Conservation (phyloP, 2,797 vertebrate species). For the Cyclopterus lumpus region DNA sequence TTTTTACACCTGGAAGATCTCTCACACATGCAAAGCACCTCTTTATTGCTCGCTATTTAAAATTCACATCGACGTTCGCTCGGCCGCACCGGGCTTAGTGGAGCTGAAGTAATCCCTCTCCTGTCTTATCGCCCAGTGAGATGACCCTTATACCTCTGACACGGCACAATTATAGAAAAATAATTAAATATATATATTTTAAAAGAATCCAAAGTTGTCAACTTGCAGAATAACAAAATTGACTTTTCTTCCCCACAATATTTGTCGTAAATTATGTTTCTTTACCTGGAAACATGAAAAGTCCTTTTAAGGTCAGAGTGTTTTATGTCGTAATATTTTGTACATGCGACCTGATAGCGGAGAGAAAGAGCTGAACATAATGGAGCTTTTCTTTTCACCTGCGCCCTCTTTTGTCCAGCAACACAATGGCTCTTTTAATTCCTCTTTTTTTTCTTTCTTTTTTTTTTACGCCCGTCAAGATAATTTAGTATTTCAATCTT, state of each 20-base stretch:
- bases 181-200: background rate
- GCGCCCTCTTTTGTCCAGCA: conserved; percentile 54
- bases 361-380: conserved; percentile 39
- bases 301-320: conserved; percentile 49
- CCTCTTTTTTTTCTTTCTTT: no score
- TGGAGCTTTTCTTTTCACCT: conserved; percentile 57
- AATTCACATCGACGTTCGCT: conserved; percentile 6
- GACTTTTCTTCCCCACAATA: background rate
- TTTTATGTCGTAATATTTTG: conserved; percentile 30
- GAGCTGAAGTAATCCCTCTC: background rate
- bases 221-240: conserved; percentile 9
- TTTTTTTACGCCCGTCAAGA: conserved; percentile 55
- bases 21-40: background rate
- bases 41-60: background rate
- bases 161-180: conserved; percentile 6
- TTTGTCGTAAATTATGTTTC: background rate
- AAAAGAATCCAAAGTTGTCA: background rate
- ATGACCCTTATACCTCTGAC: background rate
- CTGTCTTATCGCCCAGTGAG: conserved; percentile 4
- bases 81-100: background rate
- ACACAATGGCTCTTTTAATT: conserved; percentile 58
- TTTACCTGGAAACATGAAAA: conserved; percentile 37
- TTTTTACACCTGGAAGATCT: background rate
- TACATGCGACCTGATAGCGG: conserved; percentile 41
- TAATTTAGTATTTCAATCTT: conserved; percentile 57